Percentiles rank a stretch among this genome's conserved stretches.
These are phyloP conservation scores for Onychomys leucogaster DNA, from an alignment of 2,797 vertebrate species.

Conservation along the genomic window DNA sequence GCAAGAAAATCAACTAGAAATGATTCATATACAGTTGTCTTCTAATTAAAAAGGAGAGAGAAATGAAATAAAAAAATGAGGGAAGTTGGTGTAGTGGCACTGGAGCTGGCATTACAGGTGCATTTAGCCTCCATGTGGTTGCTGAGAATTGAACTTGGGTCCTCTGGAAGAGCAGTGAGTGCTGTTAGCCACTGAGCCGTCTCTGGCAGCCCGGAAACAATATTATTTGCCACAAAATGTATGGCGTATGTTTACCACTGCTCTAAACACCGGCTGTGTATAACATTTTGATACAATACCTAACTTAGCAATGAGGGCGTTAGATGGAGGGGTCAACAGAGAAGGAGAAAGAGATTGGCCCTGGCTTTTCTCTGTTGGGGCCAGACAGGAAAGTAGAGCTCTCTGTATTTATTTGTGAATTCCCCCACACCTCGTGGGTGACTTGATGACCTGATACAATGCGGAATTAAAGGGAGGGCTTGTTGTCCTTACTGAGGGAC, in stretches of 20 bases:
- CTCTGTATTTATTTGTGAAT: neutral
- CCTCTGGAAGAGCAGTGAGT: neutral
- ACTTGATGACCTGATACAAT: neutral
- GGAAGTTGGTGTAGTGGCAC: neutral
- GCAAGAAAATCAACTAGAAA: neutral
- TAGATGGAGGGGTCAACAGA: neutral
- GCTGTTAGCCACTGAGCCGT: neutral
- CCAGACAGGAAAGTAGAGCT: neutral
- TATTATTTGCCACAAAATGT: neutral
- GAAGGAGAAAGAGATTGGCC: neutral
- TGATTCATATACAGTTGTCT: conserved; percentile 12
- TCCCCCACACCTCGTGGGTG: neutral
- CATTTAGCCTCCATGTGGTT: neutral
- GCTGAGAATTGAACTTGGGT: neutral
- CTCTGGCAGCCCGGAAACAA: neutral
- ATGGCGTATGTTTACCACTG: neutral
- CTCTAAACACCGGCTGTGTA: neutral
- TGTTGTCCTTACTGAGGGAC: neutral
- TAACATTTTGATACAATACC: neutral
- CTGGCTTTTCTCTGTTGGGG: neutral
- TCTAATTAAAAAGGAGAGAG: neutral
- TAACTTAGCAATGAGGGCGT: neutral
- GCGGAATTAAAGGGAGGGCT: neutral
- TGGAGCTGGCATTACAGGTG: neutral
- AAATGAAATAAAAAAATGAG: neutral